These are phyloP conservation scores for Dendrocincla fuliginosa DNA, from an alignment of 2,797 vertebrate species.

Conservation along the genomic window DNA sequence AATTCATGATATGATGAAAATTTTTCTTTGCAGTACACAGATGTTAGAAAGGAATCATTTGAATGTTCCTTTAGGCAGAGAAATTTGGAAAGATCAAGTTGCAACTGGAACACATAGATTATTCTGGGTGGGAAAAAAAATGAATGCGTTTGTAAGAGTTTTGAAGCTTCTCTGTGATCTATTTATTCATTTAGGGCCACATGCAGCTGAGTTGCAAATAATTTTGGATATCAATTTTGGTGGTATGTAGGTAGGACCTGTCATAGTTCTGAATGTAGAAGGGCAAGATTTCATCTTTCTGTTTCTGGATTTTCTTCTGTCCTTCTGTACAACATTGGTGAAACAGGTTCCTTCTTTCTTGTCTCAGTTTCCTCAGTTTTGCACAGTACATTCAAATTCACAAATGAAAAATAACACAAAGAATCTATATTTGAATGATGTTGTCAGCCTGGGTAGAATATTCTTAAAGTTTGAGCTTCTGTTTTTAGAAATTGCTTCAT, in stretches of 20 bases:
- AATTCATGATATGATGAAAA: neutral
- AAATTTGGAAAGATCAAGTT: neutral
- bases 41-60: neutral
- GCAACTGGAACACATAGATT: neutral
- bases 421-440: neutral
- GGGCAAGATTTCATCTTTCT: neutral
- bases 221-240: neutral
- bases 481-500: slow-evolving; percentile 37
- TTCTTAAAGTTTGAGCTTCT: slow-evolving; percentile 7
- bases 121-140: neutral
- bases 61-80: neutral
- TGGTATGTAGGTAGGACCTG: neutral
- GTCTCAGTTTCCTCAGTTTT: neutral
- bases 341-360: neutral
- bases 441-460: neutral
- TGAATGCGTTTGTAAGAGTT: neutral
- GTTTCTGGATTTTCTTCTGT: neutral
- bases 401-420: neutral
- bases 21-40: neutral
- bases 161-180: neutral
- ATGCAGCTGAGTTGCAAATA: neutral
- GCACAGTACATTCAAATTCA: neutral
- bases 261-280: neutral
- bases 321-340: neutral
- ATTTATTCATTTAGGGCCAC: neutral